Base-by-base conservation (phyloP, 2,797 vertebrate species). In the Anas capensis region DNA sequence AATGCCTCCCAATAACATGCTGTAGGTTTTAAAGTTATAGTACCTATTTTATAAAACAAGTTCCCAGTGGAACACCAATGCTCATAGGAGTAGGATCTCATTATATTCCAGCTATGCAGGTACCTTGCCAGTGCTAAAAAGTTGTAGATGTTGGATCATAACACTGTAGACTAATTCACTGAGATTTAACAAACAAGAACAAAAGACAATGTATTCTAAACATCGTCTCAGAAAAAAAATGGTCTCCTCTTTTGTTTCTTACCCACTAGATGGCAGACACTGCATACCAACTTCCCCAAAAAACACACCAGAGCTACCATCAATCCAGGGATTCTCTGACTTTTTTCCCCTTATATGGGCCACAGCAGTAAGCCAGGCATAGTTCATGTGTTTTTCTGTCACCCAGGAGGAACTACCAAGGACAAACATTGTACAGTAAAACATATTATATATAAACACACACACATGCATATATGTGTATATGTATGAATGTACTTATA, bases 231-330 rank as follows among this genome's bases (percentile, higher is more conserved):
- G 13, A 12, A 48, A 23, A 23, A 23, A 72, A 72, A 1, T 1
- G 42, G 61, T 38, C 6, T 17, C n/a, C 6, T 27, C 19, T 73
- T 77, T 70, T 73, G 44, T 66, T 6, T 80, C 10, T 11, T 69
- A 11, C 5, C 90, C 94, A 85, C 91, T 69, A 96, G 93, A 86
- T 88, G 94, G 92, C 93, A 96, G 73, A 62, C 68, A 46, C 4
- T 29, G 20, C 53, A 57, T 21, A 69, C 0, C 6, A 31, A 42
- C 18, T 8, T 13, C 8, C 10, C 10, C 4, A 40, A 49, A 51
- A 49, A 31, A 24, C 21, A 44, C 26, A 31, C 2, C 5, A 1
- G 0, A 29, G 10, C 31, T 16, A 16, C 3, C 15, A 23, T 16
- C 6, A 38, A 48, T 8, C 4, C 16, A 14, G 14, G 27, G 38